phyloP scores from a whole-genome alignment of 1,140 invertebrate genomes.

The Papilio xuthus region DNA sequence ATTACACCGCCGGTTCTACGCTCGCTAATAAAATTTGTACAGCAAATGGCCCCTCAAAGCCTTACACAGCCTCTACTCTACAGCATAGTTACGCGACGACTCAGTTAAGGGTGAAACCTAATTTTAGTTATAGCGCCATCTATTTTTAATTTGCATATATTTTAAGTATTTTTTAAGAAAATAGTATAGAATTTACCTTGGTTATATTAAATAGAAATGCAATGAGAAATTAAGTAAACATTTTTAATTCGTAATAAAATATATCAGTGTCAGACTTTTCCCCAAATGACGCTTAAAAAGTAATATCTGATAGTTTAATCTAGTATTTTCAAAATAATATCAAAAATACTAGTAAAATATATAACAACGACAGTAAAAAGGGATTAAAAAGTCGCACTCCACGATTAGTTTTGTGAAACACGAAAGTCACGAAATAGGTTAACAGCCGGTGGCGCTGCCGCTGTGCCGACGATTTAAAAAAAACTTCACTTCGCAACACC shows the following conservation, averaged over 20 bases:
- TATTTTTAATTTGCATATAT: background rate
- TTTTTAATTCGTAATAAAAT: background rate
- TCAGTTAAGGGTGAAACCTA: slow-evolving; percentile 27
- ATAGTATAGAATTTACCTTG: no score
- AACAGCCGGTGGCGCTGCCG: background rate
- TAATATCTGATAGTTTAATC: background rate
- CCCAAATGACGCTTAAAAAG: background rate
- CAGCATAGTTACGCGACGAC: slow-evolving; percentile 22
- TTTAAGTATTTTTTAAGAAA: background rate
- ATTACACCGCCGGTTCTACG: slow-evolving; percentile 41
- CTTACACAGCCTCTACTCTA: slow-evolving; percentile 34
- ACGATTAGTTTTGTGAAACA: slow-evolving; percentile 18
- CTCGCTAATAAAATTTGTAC: slow-evolving; percentile 53
- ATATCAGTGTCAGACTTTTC: background rate
- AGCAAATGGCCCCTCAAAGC: slow-evolving; percentile 52
- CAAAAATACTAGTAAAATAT: background rate
- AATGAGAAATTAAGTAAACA: no score
- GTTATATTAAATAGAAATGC: no score
- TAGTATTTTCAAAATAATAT: background rate
- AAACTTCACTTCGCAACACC: background rate
- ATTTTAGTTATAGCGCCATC: slow-evolving; percentile 27
- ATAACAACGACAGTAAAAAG: background rate
- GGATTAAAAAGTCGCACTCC: background rate
- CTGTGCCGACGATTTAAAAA: background rate
- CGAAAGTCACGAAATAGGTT: slow-evolving; percentile 22